Evolutionary conservation across 2,113 vertebrate species (phyloP).

Genomic region (Tyto alba): DNA sequence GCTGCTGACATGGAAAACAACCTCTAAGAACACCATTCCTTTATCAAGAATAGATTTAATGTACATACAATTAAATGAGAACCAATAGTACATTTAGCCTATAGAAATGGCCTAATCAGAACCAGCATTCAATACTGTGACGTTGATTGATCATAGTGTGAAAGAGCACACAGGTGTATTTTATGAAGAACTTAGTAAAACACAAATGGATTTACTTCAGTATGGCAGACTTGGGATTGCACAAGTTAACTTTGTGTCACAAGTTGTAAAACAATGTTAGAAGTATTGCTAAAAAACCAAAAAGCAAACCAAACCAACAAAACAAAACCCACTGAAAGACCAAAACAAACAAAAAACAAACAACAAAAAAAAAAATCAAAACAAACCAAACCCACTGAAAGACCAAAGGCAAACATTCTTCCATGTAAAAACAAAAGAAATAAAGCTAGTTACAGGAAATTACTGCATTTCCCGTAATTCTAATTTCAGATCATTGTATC

Average conservation of each 20-base stretch:
- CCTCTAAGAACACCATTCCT: not conserved
- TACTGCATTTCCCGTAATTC: not conserved
- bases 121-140: not conserved
- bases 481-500: not conserved
- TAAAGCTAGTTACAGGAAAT: not conserved
- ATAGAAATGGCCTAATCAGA: not conserved
- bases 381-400: not conserved
- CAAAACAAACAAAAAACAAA: not conserved
- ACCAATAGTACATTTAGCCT: not conserved
- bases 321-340: not conserved
- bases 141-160: not conserved
- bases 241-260: not conserved
- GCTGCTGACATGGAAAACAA: not conserved
- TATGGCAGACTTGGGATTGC: not conserved
- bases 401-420: constrained; percentile 9
- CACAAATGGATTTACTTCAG: not conserved
- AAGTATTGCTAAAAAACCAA: constrained; percentile 35
- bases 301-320: not conserved
- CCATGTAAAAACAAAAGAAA: not conserved
- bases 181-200: not conserved
- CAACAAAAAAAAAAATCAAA: not conserved
- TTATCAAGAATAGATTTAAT: not conserved
- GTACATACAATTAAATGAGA: not conserved
- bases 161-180: not conserved
- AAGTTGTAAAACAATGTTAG: not conserved